Base-by-base conservation (phyloP, 2,888 invertebrate genomes). In the Drosophila paranaensis region DNA sequence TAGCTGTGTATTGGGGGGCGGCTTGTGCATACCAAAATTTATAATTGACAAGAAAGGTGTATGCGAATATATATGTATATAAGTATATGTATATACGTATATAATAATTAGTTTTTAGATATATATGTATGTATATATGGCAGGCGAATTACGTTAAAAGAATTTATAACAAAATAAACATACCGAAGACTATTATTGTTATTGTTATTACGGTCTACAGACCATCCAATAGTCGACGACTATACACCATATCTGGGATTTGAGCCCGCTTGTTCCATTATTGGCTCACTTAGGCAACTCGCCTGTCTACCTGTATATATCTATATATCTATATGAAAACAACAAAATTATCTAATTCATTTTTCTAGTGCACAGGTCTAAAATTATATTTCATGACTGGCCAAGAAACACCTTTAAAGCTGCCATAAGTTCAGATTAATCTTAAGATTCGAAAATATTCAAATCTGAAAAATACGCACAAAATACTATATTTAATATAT, bases 11-110 rank as follows among this genome's bases (percentile, higher is more conserved):
- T 62, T 50, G 48, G 33, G 48, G 48, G 50, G 39, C 53, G 53
- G 63, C 50, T 54, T 50, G 51, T 77, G 65, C 42, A 57, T 54
- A 63, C 35, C 62, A 60, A 69, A 33, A 61, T 67, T 54, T 60
- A 54, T 56, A 62, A 67, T 62, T 53, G 53, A 63, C 45, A 50
- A 57, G 45, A 53, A 57, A 65, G 53, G 53, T 46, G 20, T 43
- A 30, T 53, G 54, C 3, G n/a, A 25, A 58, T 57, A 27, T 37
- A 58, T 37, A 58, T 10, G 14, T 37, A 30, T 13, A 37, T 9
- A 33, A 14, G 30, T 53, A 16, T 14, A 46, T 13, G 39, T 27
- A 33, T 37, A 10, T n/a, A n/a, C n/a, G n/a, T n/a, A n/a, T 20
- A 33, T 16, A 40, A 50, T 50, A 50, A 33, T 30, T 30, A 30